Percentiles rank a stretch among this genome's conserved stretches.
Conservation (phyloP, 2,888 invertebrate genomes). For the Eupithecia centaureata region DNA sequence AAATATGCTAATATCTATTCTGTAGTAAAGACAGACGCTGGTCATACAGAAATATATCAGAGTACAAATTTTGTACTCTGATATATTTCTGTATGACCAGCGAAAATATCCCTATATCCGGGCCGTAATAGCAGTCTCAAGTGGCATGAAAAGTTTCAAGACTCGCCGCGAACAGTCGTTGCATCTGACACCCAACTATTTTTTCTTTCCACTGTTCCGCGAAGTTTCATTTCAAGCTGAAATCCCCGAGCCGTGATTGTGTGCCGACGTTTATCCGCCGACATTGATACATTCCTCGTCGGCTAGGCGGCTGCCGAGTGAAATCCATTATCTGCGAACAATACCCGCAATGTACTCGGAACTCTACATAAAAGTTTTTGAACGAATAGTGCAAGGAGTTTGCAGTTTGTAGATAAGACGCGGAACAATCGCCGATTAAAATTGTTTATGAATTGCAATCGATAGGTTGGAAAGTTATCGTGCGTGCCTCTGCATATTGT, state of each 20-base stretch:
- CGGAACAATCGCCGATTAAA: slow-evolving; percentile 79
- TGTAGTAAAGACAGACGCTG: too few species aligned
- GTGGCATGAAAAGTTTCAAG: slow-evolving; percentile 64
- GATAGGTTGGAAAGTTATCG: slow-evolving; percentile 67
- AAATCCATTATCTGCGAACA: slow-evolving; percentile 58
- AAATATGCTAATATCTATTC: too few species aligned
- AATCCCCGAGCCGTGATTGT: slow-evolving; percentile 58
- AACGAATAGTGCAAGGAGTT: slow-evolving; percentile 70
- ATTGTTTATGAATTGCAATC: slow-evolving; percentile 75
- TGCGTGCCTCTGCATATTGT: slow-evolving; percentile 49
- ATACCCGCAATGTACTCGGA: slow-evolving; percentile 59
- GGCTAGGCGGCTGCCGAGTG: slow-evolving; percentile 52
- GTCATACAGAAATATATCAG: too few species aligned
- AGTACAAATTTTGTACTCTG: too few species aligned
- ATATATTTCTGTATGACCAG: slow-evolving; percentile 22
- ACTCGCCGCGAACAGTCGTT: slow-evolving; percentile 69
- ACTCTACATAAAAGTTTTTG: slow-evolving; percentile 55
- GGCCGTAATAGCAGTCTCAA: slow-evolving; percentile 43
- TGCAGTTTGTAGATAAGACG: slow-evolving; percentile 60
- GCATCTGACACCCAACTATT: slow-evolving; percentile 78
- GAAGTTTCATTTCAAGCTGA: slow-evolving; percentile 71
- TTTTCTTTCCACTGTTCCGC: slow-evolving; percentile 70
- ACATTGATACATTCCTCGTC: slow-evolving; percentile 67
- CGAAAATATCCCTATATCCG: slow-evolving; percentile 51
- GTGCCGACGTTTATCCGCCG: slow-evolving; percentile 58